Conservation (phyloP, 2,888 invertebrate genomes). For the Adineta ricciae region DNA sequence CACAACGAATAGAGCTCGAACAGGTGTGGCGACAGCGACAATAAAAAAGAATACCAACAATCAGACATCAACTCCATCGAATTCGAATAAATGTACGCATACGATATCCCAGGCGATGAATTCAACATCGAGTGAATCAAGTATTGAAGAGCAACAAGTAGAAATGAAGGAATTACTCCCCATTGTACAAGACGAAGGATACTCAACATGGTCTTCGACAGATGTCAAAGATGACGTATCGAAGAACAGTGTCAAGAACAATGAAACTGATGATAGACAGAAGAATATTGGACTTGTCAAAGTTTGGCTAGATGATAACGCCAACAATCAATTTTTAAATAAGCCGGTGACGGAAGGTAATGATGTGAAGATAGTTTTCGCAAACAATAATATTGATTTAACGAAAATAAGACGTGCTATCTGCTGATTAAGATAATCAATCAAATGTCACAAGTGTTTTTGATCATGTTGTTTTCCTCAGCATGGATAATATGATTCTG, state of each 20-base stretch:
- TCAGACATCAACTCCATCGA: background rate
- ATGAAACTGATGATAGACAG: background rate
- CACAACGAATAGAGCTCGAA: background rate
- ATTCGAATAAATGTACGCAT: background rate
- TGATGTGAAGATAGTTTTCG: too few species aligned
- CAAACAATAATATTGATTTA: too few species aligned
- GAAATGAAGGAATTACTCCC: background rate
- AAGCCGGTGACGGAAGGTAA: background rate
- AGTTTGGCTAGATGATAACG: background rate
- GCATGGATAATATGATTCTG: too few species aligned
- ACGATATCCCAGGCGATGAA: background rate
- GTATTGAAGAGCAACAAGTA: background rate
- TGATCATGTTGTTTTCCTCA: too few species aligned
- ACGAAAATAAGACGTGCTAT: too few species aligned
- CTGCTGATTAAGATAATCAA: too few species aligned
- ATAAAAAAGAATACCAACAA: background rate
- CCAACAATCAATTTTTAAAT: background rate
- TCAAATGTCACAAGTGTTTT: too few species aligned
- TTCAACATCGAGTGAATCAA: conserved; percentile 8
- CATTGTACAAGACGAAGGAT: background rate
- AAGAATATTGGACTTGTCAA: background rate
- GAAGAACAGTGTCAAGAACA: background rate
- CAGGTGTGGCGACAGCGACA: background rate
- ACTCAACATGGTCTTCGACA: background rate
- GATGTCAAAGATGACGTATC: background rate